Evolutionary conservation across 2,797 vertebrate species (phyloP).

Genomic region (Dryobates pubescens): DNA sequence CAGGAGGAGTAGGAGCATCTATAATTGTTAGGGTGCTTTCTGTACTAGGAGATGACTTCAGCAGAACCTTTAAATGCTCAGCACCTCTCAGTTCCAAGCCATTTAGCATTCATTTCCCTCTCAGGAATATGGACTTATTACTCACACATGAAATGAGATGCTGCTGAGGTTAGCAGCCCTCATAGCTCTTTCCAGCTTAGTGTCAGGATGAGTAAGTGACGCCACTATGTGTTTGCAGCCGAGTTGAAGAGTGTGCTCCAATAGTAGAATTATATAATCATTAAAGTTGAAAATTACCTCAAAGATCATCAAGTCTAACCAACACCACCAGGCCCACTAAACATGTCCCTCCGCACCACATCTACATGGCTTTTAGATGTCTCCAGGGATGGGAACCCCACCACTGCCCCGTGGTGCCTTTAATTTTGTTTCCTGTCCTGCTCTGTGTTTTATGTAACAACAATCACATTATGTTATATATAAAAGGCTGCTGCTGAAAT

Average conservation of each 20-base stretch:
- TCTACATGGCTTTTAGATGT: too few species aligned
- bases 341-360: too few species aligned
- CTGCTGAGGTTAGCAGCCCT: constrained; percentile 24
- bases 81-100: constrained; percentile 32
- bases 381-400: background rate
- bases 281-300: too few species aligned
- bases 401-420: background rate
- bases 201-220: constrained; percentile 10
- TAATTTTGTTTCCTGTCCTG: background rate
- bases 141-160: background rate
- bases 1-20: background rate
- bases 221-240: background rate
- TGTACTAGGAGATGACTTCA: background rate
- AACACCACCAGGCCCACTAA: too few species aligned
- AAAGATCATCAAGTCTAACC: too few species aligned
- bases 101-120: constrained; percentile 35
- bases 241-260: background rate
- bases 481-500: background rate
- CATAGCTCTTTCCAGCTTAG: constrained; percentile 11
- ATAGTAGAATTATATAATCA: background rate
- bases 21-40: background rate
- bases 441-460: background rate
- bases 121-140: constrained; percentile 21
- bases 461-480: background rate
- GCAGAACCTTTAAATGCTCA: constrained; percentile 30